Conservation (phyloP, 1,140 invertebrate species). For the Drosophila neocordata region DNA sequence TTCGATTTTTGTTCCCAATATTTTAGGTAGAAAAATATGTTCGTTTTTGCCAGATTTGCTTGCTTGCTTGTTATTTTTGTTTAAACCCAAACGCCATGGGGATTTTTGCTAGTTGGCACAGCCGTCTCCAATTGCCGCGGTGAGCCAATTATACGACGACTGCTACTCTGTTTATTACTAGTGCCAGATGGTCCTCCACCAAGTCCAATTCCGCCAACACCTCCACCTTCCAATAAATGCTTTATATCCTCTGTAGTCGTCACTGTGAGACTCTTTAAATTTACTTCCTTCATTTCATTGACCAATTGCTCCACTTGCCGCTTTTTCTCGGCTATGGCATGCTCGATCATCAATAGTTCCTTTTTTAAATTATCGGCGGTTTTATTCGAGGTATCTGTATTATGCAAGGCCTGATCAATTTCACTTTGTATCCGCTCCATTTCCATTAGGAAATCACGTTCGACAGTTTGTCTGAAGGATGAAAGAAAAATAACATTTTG, state of each 20-base stretch:
- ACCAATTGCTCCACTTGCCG: conserved; percentile 92
- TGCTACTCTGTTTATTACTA: conserved; percentile 91
- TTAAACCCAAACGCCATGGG: conserved; percentile 97
- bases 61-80: conserved; percentile 10
- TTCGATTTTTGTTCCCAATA: conserved; percentile 61
- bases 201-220: not conserved
- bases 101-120: conserved; percentile 96
- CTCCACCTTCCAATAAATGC: conserved; percentile 89
- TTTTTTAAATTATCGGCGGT: conserved; percentile 91
- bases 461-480: conserved; percentile 86
- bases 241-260: conserved; percentile 91
- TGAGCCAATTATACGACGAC: conserved; percentile 94
- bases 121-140: conserved; percentile 95
- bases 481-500: not conserved
- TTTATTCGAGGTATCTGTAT: conserved; percentile 90
- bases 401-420: conserved; percentile 91
- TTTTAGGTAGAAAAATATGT: conserved; percentile 59
- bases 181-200: not conserved
- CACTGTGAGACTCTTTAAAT: conserved; percentile 93
- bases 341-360: conserved; percentile 90
- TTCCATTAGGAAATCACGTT: conserved; percentile 89
- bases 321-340: conserved; percentile 92
- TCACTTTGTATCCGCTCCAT: conserved; percentile 92
- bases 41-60: conserved; percentile 23
- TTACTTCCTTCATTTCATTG: conserved; percentile 95